Percentiles rank a stretch among this genome's conserved stretches.
Evolutionary conservation across 2,113 vertebrate species (phyloP).

Genomic region (Corydoras sp.): DNA sequence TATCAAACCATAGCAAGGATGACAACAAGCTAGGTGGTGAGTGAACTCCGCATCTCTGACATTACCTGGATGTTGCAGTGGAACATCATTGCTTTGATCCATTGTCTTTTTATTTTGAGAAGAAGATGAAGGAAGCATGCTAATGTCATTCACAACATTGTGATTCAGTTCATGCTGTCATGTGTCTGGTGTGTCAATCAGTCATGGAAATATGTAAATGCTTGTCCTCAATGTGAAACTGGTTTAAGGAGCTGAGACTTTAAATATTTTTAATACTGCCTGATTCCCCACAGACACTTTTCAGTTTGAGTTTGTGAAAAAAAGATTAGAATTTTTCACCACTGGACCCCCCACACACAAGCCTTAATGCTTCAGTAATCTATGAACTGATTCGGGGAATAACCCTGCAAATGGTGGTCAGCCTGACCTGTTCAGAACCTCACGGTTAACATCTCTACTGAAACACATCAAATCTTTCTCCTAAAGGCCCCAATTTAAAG

Average conservation of each 20-base stretch:
- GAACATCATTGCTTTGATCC: constrained; percentile 27
- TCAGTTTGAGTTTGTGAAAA: constrained; percentile 21
- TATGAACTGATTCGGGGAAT: constrained; percentile 3
- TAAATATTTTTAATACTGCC: constrained; percentile 14
- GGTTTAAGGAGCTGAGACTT: constrained; percentile 28
- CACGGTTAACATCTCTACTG: constrained; percentile 31
- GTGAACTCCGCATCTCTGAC: constrained; percentile 16
- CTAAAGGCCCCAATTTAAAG: constrained; percentile 15
- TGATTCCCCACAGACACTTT: constrained; percentile 13
- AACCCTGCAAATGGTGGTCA: constrained; percentile 10
- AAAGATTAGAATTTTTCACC: constrained; percentile 31
- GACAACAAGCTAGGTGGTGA: constrained; percentile 29
- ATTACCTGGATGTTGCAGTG: constrained; percentile 16
- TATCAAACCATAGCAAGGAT: constrained; percentile 34
- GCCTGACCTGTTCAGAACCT: constrained; percentile 14
- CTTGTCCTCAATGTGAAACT: constrained; percentile 23
- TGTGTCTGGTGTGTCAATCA: constrained; percentile 1
- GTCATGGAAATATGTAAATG: constrained; percentile 10
- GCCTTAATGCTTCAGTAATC: constrained; percentile 6
- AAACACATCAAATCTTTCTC: constrained; percentile 32
- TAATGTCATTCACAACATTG: constrained; percentile 30
- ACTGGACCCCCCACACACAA: constrained; percentile 24
- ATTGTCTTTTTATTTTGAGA: constrained; percentile 10
- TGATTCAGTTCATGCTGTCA: constrained; percentile 14
- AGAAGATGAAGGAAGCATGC: constrained; percentile 22